Conservation (phyloP, 2,888 invertebrate species). For the Luperina testacea region DNA sequence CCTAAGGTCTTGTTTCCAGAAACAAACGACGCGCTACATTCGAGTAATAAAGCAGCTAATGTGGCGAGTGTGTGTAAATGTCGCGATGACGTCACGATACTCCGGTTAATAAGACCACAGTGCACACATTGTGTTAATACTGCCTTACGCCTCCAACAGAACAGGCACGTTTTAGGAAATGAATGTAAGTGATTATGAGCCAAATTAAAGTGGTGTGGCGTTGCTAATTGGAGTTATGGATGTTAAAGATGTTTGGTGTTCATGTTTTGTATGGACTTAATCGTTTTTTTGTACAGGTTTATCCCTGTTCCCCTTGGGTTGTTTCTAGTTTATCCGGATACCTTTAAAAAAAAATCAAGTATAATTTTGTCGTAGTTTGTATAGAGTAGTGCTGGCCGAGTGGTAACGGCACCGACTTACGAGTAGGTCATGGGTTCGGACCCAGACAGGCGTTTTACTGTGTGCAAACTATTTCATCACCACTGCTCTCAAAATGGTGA, state of each 20-base stretch:
- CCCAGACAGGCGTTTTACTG: too few species aligned
- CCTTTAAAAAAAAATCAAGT: not conserved
- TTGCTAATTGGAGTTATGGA: conserved; percentile 1
- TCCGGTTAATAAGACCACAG: conserved; percentile 36
- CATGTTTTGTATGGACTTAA: not conserved
- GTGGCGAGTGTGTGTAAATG: conserved; percentile 39
- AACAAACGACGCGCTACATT: conserved; percentile 43
- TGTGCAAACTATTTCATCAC: not conserved
- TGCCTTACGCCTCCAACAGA: conserved; percentile 10
- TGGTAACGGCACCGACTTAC: too few species aligned
- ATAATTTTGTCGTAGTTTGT: not conserved
- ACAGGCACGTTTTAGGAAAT: conserved; percentile 14
- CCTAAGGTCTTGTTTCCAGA: conserved; percentile 11
- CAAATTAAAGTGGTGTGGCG: conserved; percentile 7
- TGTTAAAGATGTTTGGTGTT: not conserved
- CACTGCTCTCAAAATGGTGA: too few species aligned
- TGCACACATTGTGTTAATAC: conserved; percentile 46
- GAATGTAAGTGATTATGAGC: conserved; percentile 24
- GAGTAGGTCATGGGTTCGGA: too few species aligned
- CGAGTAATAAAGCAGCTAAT: conserved; percentile 55
- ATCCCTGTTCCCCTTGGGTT: too few species aligned
- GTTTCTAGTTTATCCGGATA: not conserved
- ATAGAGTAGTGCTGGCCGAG: not conserved
- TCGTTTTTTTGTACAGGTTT: not conserved
- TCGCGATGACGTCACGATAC: conserved; percentile 49